Conservation (phyloP, 2,888 invertebrate species). For the Zygogramma bicolorata region DNA sequence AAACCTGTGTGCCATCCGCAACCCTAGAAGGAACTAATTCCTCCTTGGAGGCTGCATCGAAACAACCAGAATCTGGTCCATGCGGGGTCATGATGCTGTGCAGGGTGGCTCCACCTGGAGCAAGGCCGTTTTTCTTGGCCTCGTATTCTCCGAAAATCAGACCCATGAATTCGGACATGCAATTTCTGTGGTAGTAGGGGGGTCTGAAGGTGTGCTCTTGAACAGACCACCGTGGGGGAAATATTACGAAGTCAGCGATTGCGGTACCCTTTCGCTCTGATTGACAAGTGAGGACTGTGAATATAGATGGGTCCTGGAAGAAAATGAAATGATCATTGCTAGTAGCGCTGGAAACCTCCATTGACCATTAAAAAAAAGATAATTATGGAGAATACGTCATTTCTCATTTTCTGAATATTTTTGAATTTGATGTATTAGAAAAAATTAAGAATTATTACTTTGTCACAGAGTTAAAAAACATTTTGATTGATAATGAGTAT, state of each 20-base stretch:
- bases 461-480: no score
- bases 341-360: no score
- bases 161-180: slow-evolving; percentile 99
- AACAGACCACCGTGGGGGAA: slow-evolving; percentile 98
- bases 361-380: no score
- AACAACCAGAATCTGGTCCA: slow-evolving; percentile 93
- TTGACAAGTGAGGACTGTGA: slow-evolving; percentile 97
- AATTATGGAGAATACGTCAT: no score
- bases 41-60: slow-evolving; percentile 80
- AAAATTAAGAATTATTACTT: no score
- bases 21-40: slow-evolving; percentile 82
- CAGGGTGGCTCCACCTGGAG: slow-evolving; percentile 91
- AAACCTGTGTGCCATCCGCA: slow-evolving; percentile 91
- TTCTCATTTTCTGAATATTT: no score
- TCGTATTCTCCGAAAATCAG: slow-evolving; percentile 90
- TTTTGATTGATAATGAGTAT: no score
- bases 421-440: no score
- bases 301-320: slow-evolving; percentile 97
- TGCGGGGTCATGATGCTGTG: slow-evolving; percentile 99
- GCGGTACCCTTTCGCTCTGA: slow-evolving; percentile 90
- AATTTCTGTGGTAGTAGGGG: slow-evolving; percentile 99
- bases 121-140: slow-evolving; percentile 93
- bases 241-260: slow-evolving; percentile 98
- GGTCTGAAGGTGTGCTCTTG: slow-evolving; percentile 97
- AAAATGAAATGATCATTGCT: no score